Conservation (phyloP, 2,888 invertebrate genomes). For the Epinotia brunnichana region DNA sequence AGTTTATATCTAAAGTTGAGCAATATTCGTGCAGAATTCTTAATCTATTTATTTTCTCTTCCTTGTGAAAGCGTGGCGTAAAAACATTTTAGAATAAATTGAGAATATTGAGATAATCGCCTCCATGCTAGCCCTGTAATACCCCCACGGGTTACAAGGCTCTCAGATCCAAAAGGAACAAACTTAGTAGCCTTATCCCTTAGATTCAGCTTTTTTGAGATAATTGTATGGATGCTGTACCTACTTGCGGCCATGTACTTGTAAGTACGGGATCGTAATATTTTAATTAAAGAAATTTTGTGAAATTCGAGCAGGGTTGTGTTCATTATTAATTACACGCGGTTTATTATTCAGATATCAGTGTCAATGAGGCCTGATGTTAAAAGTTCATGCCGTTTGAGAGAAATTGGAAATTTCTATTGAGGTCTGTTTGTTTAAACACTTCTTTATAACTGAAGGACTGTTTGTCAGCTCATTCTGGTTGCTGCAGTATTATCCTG, state of each 20-base stretch:
- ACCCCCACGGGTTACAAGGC: conserved; percentile 23
- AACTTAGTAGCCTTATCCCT: neutral
- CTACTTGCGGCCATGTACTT: conserved; percentile 19
- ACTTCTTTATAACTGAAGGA: too few relatives aligned
- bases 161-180: conserved; percentile 11
- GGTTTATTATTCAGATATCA: neutral
- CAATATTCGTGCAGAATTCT: too few relatives aligned
- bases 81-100: too few relatives aligned
- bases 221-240: conserved; percentile 4
- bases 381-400: neutral
- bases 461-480: too few relatives aligned
- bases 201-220: conserved; percentile 2
- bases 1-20: too few relatives aligned
- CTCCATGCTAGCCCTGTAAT: conserved; percentile 33
- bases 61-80: neutral
- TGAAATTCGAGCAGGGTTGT: conserved; percentile 28
- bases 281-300: conserved; percentile 41
- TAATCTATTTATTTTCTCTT: neutral
- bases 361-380: neutral
- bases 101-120: neutral
- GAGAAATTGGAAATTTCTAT: too few relatives aligned
- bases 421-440: neutral
- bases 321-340: conserved; percentile 19
- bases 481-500: too few relatives aligned
- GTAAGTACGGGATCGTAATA: conserved; percentile 33